phyloP scores from a whole-genome alignment of 1,140 invertebrate genomes.

The Laodelphax striatellus region DNA sequence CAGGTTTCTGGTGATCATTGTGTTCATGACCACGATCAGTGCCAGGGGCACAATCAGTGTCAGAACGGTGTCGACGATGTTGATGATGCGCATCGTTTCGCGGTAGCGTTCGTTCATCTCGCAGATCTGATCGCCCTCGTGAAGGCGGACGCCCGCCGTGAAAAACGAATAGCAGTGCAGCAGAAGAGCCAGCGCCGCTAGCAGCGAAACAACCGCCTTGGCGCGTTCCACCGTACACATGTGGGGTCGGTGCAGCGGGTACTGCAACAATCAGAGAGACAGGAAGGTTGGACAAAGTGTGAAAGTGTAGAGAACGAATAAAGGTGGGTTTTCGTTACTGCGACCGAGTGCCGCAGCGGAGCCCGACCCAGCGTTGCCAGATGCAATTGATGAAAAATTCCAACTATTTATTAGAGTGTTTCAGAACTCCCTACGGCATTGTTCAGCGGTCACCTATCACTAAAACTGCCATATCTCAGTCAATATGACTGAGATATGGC shows the following conservation, averaged over 20 bases:
- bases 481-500: too few relatives aligned
- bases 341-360: too few relatives aligned
- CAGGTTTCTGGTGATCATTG: conserved; percentile 39
- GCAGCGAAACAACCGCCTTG: conserved; percentile 36
- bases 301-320: too few relatives aligned
- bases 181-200: conserved; percentile 33
- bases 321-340: too few relatives aligned
- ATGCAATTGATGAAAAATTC: too few relatives aligned
- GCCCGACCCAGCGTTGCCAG: too few relatives aligned
- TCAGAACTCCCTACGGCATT: too few relatives aligned
- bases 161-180: conserved; percentile 41
- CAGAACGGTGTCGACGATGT: conserved; percentile 41
- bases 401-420: too few relatives aligned
- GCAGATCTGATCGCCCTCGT: conserved; percentile 31
- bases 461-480: too few relatives aligned
- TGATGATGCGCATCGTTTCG: conserved; percentile 38
- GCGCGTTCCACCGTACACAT: conserved; percentile 49
- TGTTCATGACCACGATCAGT: conserved; percentile 45
- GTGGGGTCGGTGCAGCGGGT: conserved; percentile 45
- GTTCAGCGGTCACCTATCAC: too few relatives aligned
- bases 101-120: conserved; percentile 33
- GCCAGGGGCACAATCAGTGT: conserved; percentile 42
- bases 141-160: conserved; percentile 33
- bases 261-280: conserved; percentile 31
- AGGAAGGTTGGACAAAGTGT: too few relatives aligned